A percentile compares a stretch with the other conserved stretches of the same genome.
Evolutionary conservation across 2,888 invertebrate species (phyloP).

Genomic region (Idaea straminata): DNA sequence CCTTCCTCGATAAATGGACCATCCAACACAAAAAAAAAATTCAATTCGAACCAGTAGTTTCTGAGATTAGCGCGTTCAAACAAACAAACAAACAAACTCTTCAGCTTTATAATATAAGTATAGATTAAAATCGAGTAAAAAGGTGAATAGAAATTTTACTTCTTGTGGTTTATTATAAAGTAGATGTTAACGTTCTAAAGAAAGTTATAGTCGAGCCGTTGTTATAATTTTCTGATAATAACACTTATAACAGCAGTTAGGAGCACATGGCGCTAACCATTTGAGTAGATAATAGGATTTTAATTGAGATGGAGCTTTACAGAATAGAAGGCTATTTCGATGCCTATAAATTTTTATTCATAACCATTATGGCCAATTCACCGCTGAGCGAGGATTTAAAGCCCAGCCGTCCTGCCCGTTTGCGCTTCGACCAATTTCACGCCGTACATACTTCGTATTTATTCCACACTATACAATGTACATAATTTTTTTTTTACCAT

Average conservation of each 20-base stretch:
- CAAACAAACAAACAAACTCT: too few species aligned
- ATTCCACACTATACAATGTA: slow-evolving; percentile 10
- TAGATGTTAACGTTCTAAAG: slow-evolving; percentile 26
- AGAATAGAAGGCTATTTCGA: slow-evolving; percentile 60
- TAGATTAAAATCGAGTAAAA: neutral
- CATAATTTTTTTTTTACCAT: slow-evolving; percentile 19
- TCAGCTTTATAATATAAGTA: too few species aligned
- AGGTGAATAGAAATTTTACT: neutral
- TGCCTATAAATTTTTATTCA: slow-evolving; percentile 65
- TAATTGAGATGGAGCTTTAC: slow-evolving; percentile 69
- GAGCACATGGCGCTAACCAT: slow-evolving; percentile 56
- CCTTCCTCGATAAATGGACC: too few species aligned
- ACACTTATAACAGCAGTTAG: slow-evolving; percentile 49
- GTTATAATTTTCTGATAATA: slow-evolving; percentile 51
- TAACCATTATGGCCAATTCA: slow-evolving; percentile 51
- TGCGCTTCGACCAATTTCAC: slow-evolving; percentile 2
- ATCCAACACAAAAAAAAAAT: too few species aligned
- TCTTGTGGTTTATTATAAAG: slow-evolving; percentile 13
- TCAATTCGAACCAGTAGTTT: too few species aligned
- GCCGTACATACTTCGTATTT: slow-evolving; percentile 6
- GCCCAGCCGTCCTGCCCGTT: slow-evolving; percentile 3
- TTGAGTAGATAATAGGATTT: slow-evolving; percentile 64
- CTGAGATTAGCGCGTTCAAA: too few species aligned
- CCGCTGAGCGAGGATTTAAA: slow-evolving; percentile 33
- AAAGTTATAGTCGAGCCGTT: slow-evolving; percentile 35